These are phyloP conservation scores for Halichondria panicea DNA, from an alignment of 37 sponge, comb jelly and placozoan species.

Conservation along the genomic window DNA sequence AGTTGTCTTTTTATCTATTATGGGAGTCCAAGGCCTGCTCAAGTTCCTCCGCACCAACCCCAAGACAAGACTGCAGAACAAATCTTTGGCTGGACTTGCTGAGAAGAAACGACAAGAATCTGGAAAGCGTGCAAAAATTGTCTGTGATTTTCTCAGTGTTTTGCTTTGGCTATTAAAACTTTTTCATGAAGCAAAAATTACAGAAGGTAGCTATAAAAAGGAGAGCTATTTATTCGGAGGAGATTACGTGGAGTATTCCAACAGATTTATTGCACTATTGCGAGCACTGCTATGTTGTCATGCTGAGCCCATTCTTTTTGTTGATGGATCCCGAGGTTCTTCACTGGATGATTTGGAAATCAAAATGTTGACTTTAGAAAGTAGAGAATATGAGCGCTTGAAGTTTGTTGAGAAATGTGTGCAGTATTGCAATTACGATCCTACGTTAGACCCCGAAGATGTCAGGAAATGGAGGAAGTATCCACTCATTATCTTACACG, in stretches of 20 bases:
- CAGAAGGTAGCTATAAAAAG: not conserved
- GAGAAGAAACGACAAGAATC: not conserved
- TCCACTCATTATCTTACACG: not conserved
- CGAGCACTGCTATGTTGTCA: conserved; percentile 12
- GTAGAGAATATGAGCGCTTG: not conserved
- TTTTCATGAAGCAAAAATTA: conserved; percentile 26
- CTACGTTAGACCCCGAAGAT: not conserved
- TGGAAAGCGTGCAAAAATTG: not conserved
- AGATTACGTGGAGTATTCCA: conserved; percentile 14
- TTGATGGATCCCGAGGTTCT: conserved; percentile 15
- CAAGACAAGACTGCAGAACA: not conserved
- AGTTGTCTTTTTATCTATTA: too few species aligned
- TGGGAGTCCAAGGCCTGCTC: conserved; percentile 44
- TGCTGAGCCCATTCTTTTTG: conserved; percentile 42
- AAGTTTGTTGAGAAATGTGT: not conserved
- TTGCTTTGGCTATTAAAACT: conserved; percentile 12
- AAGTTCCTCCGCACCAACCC: conserved; percentile 5
- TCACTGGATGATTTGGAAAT: not conserved
- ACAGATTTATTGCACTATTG: conserved; percentile 23
- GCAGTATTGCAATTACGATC: not conserved
- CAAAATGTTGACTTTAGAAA: not conserved
- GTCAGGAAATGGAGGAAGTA: not conserved
- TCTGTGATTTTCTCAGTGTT: conserved; percentile 18
- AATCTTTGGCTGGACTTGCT: not conserved
- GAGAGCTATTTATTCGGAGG: conserved; percentile 41